Conservation (phyloP, 2,113 vertebrate species). For the Todiramphus saurophagus region DNA sequence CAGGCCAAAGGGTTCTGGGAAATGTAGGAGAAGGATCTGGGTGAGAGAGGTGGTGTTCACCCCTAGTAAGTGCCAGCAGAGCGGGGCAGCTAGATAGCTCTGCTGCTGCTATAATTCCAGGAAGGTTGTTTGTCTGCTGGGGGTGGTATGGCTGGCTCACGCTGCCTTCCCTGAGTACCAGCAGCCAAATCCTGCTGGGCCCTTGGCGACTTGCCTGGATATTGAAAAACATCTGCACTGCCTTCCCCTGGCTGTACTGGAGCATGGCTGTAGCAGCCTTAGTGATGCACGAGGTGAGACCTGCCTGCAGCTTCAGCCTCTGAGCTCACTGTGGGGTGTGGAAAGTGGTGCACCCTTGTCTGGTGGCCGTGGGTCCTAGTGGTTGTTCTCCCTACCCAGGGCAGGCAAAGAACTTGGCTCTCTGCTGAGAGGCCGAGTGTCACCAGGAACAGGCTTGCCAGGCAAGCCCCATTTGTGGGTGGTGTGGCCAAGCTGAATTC, state of each 20-base stretch:
- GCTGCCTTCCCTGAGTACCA: neutral
- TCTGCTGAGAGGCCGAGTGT: neutral
- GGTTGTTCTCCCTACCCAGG: neutral
- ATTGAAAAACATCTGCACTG: neutral
- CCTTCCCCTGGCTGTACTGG: rapidly evolving
- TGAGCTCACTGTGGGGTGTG: too few relatives aligned
- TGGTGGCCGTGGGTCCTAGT: rapidly evolving
- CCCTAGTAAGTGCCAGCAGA: neutral
- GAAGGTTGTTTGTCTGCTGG: neutral
- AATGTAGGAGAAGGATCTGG: neutral
- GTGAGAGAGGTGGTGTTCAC: neutral
- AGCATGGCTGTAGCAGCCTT: neutral
- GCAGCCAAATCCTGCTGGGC: neutral
- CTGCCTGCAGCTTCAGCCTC: neutral
- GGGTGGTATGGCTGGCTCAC: rapidly evolving
- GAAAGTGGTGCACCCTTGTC: neutral
- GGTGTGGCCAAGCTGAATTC: neutral
- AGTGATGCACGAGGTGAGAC: neutral
- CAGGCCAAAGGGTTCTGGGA: neutral
- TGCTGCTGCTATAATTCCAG: neutral
- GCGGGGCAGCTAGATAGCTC: neutral
- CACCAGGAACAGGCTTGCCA: neutral
- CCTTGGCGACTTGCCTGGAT: neutral
- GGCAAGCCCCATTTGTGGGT: neutral
- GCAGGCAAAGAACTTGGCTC: neutral